Evolutionary conservation across 2,113 vertebrate species (phyloP).

Genomic region (Phaethornis superciliosus): DNA sequence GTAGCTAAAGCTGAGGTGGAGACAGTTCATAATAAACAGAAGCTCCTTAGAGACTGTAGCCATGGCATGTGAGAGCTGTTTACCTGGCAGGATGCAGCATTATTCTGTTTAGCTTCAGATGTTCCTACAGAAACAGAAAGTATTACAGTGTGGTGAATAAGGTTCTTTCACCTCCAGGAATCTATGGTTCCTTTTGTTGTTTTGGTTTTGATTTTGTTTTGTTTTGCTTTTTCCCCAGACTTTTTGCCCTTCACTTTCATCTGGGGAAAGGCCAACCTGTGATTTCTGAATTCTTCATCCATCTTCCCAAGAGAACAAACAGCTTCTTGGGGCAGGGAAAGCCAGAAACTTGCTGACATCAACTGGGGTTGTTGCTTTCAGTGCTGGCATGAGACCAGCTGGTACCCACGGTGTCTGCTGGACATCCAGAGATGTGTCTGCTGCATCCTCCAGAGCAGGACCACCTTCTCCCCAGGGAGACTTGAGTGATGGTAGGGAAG

Average conservation of each 20-base stretch:
- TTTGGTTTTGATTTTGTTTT: too few species aligned
- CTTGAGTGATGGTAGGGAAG: background rate
- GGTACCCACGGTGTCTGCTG: constrained; percentile 9
- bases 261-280: background rate
- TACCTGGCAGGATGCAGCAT: constrained; percentile 61
- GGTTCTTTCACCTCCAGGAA: background rate
- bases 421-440: background rate
- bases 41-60: constrained; percentile 78
- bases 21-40: constrained; percentile 65
- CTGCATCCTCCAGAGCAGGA: background rate
- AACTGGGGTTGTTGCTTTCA: constrained; percentile 15
- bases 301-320: background rate
- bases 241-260: background rate
- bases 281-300: background rate
- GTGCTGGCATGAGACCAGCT: background rate
- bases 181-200: too few species aligned
- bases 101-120: constrained; percentile 39
- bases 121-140: constrained; percentile 26
- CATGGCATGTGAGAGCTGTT: constrained; percentile 59
- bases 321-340: constrained; percentile 16
- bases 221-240: background rate
- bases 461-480: background rate
- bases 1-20: constrained; percentile 28
- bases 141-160: constrained; percentile 9
- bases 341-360: constrained; percentile 36